phyloP scores from a whole-genome alignment of 1,140 invertebrate species.

The Mizuhopecten yessoensis region DNA sequence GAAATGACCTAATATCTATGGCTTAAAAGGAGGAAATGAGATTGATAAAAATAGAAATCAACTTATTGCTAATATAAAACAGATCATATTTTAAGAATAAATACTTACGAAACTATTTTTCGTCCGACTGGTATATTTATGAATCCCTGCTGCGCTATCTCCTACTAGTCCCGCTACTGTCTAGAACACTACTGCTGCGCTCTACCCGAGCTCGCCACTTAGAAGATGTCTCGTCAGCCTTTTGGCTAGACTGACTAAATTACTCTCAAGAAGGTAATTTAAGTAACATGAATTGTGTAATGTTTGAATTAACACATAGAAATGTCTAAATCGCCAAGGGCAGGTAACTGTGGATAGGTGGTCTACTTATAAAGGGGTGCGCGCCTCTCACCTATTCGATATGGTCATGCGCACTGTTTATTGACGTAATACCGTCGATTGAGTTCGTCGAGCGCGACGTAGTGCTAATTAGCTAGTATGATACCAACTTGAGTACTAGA shows the following conservation, averaged over 20 bases:
- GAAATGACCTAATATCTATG: too few species aligned
- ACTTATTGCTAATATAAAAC: neutral
- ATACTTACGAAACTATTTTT: neutral
- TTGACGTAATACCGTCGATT: neutral
- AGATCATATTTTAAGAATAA: neutral
- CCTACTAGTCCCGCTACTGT: neutral
- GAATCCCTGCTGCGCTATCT: neutral
- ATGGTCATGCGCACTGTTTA: neutral
- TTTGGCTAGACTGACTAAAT: neutral
- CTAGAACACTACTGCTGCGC: neutral
- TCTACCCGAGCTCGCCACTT: neutral
- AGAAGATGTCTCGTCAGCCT: neutral
- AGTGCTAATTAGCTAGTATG: neutral
- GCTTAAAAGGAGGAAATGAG: too few species aligned
- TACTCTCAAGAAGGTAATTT: neutral
- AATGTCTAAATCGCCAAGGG: slow-evolving; percentile 16
- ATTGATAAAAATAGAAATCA: too few species aligned
- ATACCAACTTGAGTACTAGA: neutral
- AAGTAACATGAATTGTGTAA: slow-evolving; percentile 4
- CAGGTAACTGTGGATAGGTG: neutral
- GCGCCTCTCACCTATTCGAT: slow-evolving; percentile 30
- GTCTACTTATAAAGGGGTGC: neutral
- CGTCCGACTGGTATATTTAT: neutral
- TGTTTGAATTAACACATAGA: slow-evolving; percentile 6
- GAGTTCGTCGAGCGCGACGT: neutral